Percentiles rank a stretch among this genome's conserved stretches.
Evolutionary conservation across 2,888 invertebrate species (phyloP).

Genomic region (Synanthedon andrenaeformis): DNA sequence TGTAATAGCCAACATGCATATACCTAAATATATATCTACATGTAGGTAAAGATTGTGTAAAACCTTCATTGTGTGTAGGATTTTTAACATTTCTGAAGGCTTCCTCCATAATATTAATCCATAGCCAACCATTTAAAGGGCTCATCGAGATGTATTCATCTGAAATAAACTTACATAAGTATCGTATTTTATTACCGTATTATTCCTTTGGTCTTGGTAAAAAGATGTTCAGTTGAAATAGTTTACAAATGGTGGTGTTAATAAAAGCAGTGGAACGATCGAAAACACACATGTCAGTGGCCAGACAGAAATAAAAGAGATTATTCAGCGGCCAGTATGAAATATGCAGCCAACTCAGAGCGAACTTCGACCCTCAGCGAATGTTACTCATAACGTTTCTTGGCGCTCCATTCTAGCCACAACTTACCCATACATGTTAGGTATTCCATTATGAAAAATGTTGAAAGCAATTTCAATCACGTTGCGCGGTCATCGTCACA

Average conservation of each 20-base stretch:
- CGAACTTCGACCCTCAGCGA: slow-evolving; percentile 27
- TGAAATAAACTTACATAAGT: too few species aligned
- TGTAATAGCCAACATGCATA: too few species aligned
- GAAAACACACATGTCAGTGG: slow-evolving; percentile 28
- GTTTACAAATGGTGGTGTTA: neutral
- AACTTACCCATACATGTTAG: neutral
- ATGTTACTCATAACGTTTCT: slow-evolving; percentile 31
- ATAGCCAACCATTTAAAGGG: too few species aligned
- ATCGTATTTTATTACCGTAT: too few species aligned
- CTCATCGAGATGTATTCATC: too few species aligned
- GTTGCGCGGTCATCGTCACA: neutral
- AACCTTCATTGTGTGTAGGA: too few species aligned
- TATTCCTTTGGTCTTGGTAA: too few species aligned
- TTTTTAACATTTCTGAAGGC: too few species aligned
- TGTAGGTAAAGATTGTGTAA: too few species aligned
- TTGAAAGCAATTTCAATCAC: neutral
- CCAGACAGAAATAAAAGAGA: slow-evolving; percentile 51
- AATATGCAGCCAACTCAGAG: slow-evolving; percentile 44
- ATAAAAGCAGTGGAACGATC: neutral
- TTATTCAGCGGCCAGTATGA: slow-evolving; percentile 30
- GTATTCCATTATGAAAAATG: neutral
- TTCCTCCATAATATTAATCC: too few species aligned
- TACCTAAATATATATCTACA: too few species aligned
- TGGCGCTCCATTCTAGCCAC: slow-evolving; percentile 2
- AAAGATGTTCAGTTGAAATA: neutral